Base-by-base conservation (phyloP, 2,113 vertebrate genomes). In the Corvus moneduloides region DNA sequence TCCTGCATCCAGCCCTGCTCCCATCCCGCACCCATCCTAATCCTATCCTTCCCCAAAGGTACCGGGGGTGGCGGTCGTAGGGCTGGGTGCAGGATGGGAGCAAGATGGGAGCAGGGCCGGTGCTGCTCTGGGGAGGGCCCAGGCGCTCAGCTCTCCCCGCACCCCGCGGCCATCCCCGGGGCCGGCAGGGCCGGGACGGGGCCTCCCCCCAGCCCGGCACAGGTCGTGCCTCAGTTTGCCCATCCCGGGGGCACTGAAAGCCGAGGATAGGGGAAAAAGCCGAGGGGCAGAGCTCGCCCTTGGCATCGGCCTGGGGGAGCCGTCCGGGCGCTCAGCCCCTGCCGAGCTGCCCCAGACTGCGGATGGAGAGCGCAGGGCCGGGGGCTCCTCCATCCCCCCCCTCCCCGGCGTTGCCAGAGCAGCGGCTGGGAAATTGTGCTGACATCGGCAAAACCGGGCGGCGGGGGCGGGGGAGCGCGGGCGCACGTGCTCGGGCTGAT, bases 391-490 rank as follows among this genome's bases (percentile, higher is more conserved):
- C 68, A n/a, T 64, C 44, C 7, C 35, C 81, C 67, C 71, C 59
- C 59, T 46, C 61, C 28, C 13, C 10, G 26, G 52, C 48, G 52
- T 87, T 92, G 91, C 89, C 90, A 84, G 87, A 95, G 95, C 92
- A 95, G 94, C 76, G 95, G 93, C 92, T 91, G 49, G 64, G 79
- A 77, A 92, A 94, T 95, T 95, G 90, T 96, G 97, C 97, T 98
- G 98, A 98, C 90, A 37, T 43, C 7, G 43, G 94, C 95, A 94
- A 91, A 97, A 96, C 3, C 37, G 28, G 69, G 71, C 76, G 35
- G 79, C n/a, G 15, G 27, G 8, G 80, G 87, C 49, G 72, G 59
- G 87, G 44, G 82, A 85, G 93, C 41, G 44, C n/a, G 30, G 54
- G 44, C 90, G 52, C 87, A 92, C 94, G 84, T 79, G 96, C 90